Conservation (phyloP, 2,888 invertebrate genomes). For the Tetheella fluctuosa region DNA sequence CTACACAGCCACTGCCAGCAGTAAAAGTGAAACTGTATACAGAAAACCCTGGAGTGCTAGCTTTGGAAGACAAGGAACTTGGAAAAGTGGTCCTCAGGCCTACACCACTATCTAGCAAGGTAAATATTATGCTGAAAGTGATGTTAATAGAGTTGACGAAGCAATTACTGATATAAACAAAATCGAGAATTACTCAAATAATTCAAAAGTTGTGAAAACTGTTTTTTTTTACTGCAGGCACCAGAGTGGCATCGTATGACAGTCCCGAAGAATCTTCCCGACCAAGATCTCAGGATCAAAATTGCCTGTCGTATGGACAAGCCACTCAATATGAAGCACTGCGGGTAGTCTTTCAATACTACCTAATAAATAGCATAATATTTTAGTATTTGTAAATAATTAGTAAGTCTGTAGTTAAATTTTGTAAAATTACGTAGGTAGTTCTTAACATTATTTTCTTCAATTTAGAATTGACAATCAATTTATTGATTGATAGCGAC, state of each 20-base stretch:
- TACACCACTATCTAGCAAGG: constrained; percentile 94
- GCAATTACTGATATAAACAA: background rate
- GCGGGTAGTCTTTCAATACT: too few relatives aligned
- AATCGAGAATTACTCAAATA: too few relatives aligned
- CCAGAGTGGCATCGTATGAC: constrained; percentile 99
- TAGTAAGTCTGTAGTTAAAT: too few relatives aligned
- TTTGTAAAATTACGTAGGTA: too few relatives aligned
- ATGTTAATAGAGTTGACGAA: background rate
- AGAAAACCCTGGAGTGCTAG: constrained; percentile 98
- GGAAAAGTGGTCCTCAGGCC: constrained; percentile 96
- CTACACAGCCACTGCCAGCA: constrained; percentile 97
- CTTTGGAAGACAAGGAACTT: constrained; percentile 99
- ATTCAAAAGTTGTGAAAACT: too few relatives aligned
- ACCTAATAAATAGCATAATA: too few relatives aligned
- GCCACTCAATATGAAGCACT: constrained; percentile 99
- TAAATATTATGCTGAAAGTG: constrained; percentile 54
- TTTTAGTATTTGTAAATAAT: too few relatives aligned
- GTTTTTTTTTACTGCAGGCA: too few relatives aligned
- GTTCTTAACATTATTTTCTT: too few relatives aligned
- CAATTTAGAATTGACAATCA: background rate
- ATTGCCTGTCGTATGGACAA: constrained; percentile 99
- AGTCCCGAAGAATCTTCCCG: constrained; percentile 96
- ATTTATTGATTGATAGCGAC: too few relatives aligned
- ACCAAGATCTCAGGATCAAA: constrained; percentile 98
- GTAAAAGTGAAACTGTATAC: constrained; percentile 99